These are phyloP conservation scores for Xiphias gladius DNA, from an alignment of 2,113 vertebrate species.

Conservation along the genomic window DNA sequence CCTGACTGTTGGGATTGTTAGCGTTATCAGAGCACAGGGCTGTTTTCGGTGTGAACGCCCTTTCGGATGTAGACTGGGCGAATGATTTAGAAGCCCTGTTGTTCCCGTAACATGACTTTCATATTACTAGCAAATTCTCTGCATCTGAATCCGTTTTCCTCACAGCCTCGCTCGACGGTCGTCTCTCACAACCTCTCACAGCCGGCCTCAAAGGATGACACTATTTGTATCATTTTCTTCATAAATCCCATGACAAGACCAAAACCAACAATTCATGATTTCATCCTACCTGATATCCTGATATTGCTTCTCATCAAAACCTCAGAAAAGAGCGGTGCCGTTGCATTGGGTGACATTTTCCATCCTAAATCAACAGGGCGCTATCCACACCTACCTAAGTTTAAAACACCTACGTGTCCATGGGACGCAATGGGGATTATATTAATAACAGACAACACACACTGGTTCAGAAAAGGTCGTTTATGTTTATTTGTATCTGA, in stretches of 20 bases:
- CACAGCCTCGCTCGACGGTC: too few species aligned
- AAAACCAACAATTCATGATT: neutral
- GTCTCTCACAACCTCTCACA: neutral
- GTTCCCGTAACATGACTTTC: neutral
- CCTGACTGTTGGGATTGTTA: slow-evolving; percentile 2
- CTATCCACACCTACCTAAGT: too few species aligned
- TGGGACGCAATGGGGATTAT: too few species aligned
- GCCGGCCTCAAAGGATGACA: neutral
- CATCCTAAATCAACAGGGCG: too few species aligned
- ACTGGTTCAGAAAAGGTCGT: too few species aligned
- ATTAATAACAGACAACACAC: too few species aligned
- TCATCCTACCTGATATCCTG: neutral
- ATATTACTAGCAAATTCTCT: slow-evolving; percentile 41
- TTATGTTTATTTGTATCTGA: too few species aligned
- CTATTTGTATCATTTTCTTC: neutral
- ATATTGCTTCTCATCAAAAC: neutral
- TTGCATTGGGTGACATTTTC: neutral
- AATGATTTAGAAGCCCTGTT: slow-evolving; percentile 17
- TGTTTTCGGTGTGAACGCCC: neutral
- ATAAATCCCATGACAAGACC: neutral
- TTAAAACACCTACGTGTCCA: too few species aligned
- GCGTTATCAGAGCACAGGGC: neutral
- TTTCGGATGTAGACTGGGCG: neutral
- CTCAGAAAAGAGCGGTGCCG: neutral
- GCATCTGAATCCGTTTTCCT: slow-evolving; percentile 32